Evolutionary conservation across 1,140 invertebrate genomes (phyloP), one percentile per base, ranked within the genome.

Genomic region (Drosophila asahinai): DNA sequence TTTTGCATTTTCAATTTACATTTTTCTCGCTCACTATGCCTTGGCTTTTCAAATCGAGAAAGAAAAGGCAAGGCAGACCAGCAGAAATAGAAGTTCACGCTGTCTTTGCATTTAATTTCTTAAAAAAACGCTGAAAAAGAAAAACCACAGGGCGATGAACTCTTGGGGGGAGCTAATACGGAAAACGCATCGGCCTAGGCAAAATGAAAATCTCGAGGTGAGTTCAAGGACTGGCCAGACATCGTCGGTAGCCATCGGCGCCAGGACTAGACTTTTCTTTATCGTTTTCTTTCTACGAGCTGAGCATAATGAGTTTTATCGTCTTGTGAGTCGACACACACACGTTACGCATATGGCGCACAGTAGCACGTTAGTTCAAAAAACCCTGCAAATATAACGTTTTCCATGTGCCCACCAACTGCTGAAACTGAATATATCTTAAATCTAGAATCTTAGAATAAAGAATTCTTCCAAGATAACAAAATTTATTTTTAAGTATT

Each of bases 1-100:
- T 86, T 86, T 86, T 81, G 70, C 82, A 86, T 78, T 86, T 86
- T 86, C 82, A 86, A 81, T 86, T 86, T 86, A 86, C 73, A 86
- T 86, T 86, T 86, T 81, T 75, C 65, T 47, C 70, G 78, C 78
- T 73, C 70, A 36, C 52, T 67, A 22, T 43, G 65, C 30, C 64
- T 42, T 3, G 47, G 66, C 54, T 58, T 82, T 66, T 67, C 45
- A 19, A 33, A 36, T 14, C n/a, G n/a, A 19, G 14, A 1, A 58
- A 64, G 48, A 47, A 63, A 27, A n/a, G 12, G 52, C 51, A 42
- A 48, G 54, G 64, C 65, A 54, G 42, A 33, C 63, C 36, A 45
- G 64, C 42, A 49, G 57, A 58, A 45, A 64, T 64, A 25, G 51
- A 58, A 65, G 65, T 76, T 57, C 61, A 48, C 55, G 72, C 72